Base-by-base conservation (phyloP, 2,113 vertebrate genomes). In the Recurvirostra avosetta region DNA sequence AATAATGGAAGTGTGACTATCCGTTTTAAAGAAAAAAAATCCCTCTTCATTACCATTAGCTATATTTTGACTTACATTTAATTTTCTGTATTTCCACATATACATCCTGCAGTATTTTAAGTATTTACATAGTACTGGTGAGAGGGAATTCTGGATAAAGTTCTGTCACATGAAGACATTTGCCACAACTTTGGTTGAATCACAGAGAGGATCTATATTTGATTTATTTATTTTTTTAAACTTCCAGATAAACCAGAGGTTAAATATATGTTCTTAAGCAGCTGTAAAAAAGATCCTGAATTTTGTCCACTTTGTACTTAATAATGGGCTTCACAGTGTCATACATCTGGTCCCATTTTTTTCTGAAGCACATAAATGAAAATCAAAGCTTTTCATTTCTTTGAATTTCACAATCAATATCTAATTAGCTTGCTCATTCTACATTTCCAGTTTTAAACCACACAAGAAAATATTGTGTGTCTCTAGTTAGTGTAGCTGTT, bases 381-480 rank as follows among this genome's bases (percentile, higher is more conserved):
- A 97, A 95, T 88, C 36, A 96, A 95, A 92, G 52, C n/a, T 72
- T 93, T 97, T 93, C 22, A 94, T 76, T 79, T 92, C 56, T 77
- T 96, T 92, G 74, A 56, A 90, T 97, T 95, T 97, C 86, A 86
- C 73, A 90, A 75, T 96, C 91, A 96, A 43, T 95, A 94, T 82
- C 92, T 90, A 94, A 96, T 97, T 88, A 85, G 22, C 43, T 92
- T 66, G 27, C 26, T 88, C 78, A 43, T 82, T 92, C 19, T 71
- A n/a, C 16, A 16, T 27, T 92, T 76, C 65, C 34, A 84, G 30
- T 68, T 92, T 88, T 52, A 84, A 93, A 86, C 56, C 62, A 38
- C 55, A 21, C 45, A 59, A 86, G 67, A 91, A 93, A 92, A 96
- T 55, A 61, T 32, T 92, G 78, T 84, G 78, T 78, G 53, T 91